Base-by-base conservation (phyloP, 2,888 invertebrate genomes). In the Andrena trimmerana region DNA sequence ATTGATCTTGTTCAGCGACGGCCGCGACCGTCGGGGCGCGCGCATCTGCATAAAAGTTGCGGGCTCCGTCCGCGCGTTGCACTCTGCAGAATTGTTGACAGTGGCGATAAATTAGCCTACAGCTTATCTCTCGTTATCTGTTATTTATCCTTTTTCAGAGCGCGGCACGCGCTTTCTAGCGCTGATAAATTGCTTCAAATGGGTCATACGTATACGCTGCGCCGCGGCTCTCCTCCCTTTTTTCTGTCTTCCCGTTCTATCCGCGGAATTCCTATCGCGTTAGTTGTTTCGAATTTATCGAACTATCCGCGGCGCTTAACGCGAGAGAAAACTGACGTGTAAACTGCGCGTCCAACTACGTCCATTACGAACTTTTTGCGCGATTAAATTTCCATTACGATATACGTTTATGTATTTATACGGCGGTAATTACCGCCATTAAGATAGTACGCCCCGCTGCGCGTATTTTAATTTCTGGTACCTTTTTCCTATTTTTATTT, bases 121-220 rank as follows among this genome's bases (percentile, higher is more conserved):
- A 63, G 70, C 77, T 78, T 83, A 83, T 83, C 83, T 77, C 52
- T 69, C 52, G 81, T 81, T 83, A 83, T 83, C 77, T 78, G 27
- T 73, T 78, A 63, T 81, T 81, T 78, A 81, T 78, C 70, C 70
- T 78, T 81, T 73, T 82, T 77, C 66, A 76, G 65, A 67, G 66
- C 67, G 24, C 48, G 57, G 29, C 60, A 33, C 65, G 67, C 70
- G 77, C 66, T 78, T 81, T 74, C 73, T 62, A 62, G 62, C 57
- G n/a, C 42, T 74, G 74, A 83, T 81, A 83, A 81, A 83, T 83
- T 67, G 69, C 77, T 76, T 69, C 81, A 73, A 83, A 65, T 69
- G 72, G 76, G 75, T 81, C 65, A 76, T 76, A 66, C 66, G 57
- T 70, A 70, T 33, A 29, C 57, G 57, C 24, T 27, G 24, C 10